Evolutionary conservation across 2,888 invertebrate species (phyloP).

Genomic region (Herminia tarsipennalis): DNA sequence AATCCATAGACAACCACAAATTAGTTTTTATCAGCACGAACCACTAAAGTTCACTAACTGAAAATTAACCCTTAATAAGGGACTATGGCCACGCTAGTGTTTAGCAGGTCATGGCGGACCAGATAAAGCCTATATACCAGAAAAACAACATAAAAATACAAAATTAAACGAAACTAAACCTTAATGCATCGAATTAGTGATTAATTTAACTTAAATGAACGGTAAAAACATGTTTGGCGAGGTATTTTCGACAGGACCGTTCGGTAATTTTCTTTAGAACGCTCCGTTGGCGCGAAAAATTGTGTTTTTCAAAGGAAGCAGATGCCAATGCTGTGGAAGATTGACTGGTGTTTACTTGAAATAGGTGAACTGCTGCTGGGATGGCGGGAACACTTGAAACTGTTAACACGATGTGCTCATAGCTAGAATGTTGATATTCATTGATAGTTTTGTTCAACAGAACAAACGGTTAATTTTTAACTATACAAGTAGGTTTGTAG

Average conservation of each 20-base stretch:
- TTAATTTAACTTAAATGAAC: conserved; percentile 17
- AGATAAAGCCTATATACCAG: conserved; percentile 62
- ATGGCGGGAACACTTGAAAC: conserved; percentile 7
- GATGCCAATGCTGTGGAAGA: conserved; percentile 56
- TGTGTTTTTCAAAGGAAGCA: conserved; percentile 76
- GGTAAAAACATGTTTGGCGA: conserved; percentile 52
- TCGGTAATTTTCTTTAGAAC: conserved; percentile 79
- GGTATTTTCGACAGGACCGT: conserved; percentile 65
- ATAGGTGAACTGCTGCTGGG: conserved; percentile 33
- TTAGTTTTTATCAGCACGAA: conserved; percentile 35
- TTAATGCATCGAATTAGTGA: conserved; percentile 30
- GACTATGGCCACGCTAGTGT: conserved; percentile 64
- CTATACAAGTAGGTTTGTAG: too few species aligned
- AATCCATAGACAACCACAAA: conserved; percentile 8
- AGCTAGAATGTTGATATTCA: too few species aligned
- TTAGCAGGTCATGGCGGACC: conserved; percentile 65
- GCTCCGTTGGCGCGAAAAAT: conserved; percentile 79
- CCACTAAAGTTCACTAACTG: conserved; percentile 51
- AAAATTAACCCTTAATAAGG: conserved; percentile 64
- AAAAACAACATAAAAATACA: conserved; percentile 23
- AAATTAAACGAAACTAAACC: conserved; percentile 40
- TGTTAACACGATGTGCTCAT: too few species aligned
- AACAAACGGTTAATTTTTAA: too few species aligned
- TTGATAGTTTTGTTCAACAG: too few species aligned
- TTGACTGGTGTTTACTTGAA: conserved; percentile 49